Evolutionary conservation across 2,113 vertebrate genomes (phyloP), one percentile per base, ranked within the genome.

Genomic region (Gallinago media): DNA sequence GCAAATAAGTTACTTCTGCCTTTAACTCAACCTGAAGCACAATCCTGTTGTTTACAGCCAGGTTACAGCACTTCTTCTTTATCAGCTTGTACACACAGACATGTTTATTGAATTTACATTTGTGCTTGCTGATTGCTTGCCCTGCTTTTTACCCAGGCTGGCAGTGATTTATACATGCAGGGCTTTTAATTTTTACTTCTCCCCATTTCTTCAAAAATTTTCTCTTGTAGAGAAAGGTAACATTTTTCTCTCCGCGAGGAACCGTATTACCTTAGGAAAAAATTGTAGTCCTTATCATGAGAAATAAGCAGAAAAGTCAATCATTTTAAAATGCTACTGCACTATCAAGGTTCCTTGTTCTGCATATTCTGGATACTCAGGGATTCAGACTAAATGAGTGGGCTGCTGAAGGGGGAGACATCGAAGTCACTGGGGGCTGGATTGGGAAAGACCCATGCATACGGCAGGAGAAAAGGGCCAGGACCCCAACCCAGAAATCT

Each of bases 61-160:
- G 26, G 62, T 70, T 63, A 87, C 36, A 49, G 40, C 52, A 52
- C 52, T 47, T 58, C 42, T 83, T 85, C 46, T 95, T 87, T 85
- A 78, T 77, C 73, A 50, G 58, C 29, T 59, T 77, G 20, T 88
- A 74, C 52, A 80, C 49, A 82, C 22, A 72, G 61, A 47, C 16
- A 23, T 74, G 29, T 95, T 95, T 83, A 84, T 61, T 92, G 73
- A 91, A 54, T 85, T 86, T 91, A 22, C 40, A 63, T 84, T 94
- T 95, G 62, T 91, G 32, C 46, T 83, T 75, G 38, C 58, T 79
- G 76, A 79, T 31, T 61, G n/a, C 42, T 62, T 77, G n/a, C 2
- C 8, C 27, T 83, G 58, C 67, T 63, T 85, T 68, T 68, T 68
- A 75, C 56, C 15, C 20, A 23, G 49, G 26, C 31, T 75, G 46